A percentile compares a stretch with the other conserved stretches of the same genome.
Evolutionary conservation across 2,797 vertebrate species (phyloP).

Genomic region (Erithacus rubecula): DNA sequence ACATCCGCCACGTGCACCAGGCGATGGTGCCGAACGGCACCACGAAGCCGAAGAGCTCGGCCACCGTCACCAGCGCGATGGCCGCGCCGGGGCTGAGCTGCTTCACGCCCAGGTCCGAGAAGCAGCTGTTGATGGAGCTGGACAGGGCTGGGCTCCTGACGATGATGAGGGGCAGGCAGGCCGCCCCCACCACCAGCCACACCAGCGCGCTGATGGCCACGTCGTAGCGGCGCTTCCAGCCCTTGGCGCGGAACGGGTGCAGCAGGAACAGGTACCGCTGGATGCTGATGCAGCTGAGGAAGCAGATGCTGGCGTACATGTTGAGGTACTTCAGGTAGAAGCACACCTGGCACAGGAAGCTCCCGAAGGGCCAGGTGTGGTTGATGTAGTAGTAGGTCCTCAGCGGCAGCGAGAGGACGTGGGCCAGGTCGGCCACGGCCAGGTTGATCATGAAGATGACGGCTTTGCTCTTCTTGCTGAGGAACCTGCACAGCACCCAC

Average conservation of each 20-base stretch:
- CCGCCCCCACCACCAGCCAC: slow-evolving; percentile 82
- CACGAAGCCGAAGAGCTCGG: slow-evolving; percentile 85
- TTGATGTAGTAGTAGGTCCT: slow-evolving; percentile 86
- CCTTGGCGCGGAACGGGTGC: slow-evolving; percentile 82
- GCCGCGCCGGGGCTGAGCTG: slow-evolving; percentile 41
- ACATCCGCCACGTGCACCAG: slow-evolving; percentile 82
- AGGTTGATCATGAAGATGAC: slow-evolving; percentile 93
- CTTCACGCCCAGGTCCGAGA: slow-evolving; percentile 84
- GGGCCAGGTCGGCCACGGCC: slow-evolving; percentile 83
- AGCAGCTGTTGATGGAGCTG: slow-evolving; percentile 71
- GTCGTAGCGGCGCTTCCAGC: slow-evolving; percentile 88
- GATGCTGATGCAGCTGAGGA: slow-evolving; percentile 89
- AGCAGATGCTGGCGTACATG: slow-evolving; percentile 89
- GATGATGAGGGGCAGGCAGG: slow-evolving; percentile 83
- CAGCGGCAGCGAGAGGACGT: slow-evolving; percentile 83
- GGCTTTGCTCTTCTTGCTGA: slow-evolving; percentile 85
- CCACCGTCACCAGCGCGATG: slow-evolving; percentile 74
- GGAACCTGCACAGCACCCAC: slow-evolving; percentile 84
- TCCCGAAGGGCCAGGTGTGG: slow-evolving; percentile 84
- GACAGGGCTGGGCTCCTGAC: slow-evolving; percentile 65
- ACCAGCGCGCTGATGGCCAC: slow-evolving; percentile 74
- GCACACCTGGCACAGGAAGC: slow-evolving; percentile 81
- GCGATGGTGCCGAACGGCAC: slow-evolving; percentile 80
- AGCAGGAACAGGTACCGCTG: slow-evolving; percentile 86
- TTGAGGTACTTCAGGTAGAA: slow-evolving; percentile 93